Conservation (phyloP, 2,797 vertebrate species). For the Brotula barbata region DNA sequence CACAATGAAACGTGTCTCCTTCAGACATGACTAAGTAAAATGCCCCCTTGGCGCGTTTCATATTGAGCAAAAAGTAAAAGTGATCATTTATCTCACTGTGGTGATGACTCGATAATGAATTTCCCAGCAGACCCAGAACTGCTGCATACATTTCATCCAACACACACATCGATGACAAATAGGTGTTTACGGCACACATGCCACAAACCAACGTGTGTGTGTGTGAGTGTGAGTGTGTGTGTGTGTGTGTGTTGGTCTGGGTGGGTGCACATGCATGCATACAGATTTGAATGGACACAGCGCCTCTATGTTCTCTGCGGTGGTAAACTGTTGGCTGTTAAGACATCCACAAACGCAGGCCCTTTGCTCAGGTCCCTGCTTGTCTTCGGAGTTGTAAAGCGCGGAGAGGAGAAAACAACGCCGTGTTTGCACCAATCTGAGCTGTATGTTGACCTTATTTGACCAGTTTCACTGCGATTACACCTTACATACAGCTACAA, state of each 20-base stretch:
- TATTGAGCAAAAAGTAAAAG: constrained; percentile 31
- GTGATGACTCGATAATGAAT: constrained; percentile 45
- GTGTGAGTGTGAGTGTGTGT: constrained; percentile 27
- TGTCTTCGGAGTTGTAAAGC: constrained; percentile 39
- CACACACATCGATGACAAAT: constrained; percentile 43
- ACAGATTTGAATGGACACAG: constrained; percentile 66
- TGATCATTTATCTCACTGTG: constrained; percentile 46
- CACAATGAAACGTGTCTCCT: constrained; percentile 17
- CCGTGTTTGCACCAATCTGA: constrained; percentile 4
- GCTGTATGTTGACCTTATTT: constrained; percentile 35
- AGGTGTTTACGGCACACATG: constrained; percentile 47
- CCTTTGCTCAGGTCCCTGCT: constrained; percentile 63
- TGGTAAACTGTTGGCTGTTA: constrained; percentile 62
- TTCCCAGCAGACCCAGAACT: constrained; percentile 24
- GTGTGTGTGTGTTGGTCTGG: constrained; percentile 24
- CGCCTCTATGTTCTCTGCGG: constrained; percentile 62
- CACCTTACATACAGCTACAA: constrained; percentile 7
- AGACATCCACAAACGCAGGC: constrained; percentile 44
- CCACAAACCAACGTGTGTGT: constrained; percentile 29
- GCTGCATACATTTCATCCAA: constrained; percentile 32
- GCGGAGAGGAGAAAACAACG: constrained; percentile 36
- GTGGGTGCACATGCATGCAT: constrained; percentile 61
- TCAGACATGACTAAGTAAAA: constrained; percentile 52
- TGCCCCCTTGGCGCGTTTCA: constrained; percentile 14
- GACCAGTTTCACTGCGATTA: constrained; percentile 19